phyloP scores from a whole-genome alignment of 2,888 invertebrate species.

The Epirrita christyi region DNA sequence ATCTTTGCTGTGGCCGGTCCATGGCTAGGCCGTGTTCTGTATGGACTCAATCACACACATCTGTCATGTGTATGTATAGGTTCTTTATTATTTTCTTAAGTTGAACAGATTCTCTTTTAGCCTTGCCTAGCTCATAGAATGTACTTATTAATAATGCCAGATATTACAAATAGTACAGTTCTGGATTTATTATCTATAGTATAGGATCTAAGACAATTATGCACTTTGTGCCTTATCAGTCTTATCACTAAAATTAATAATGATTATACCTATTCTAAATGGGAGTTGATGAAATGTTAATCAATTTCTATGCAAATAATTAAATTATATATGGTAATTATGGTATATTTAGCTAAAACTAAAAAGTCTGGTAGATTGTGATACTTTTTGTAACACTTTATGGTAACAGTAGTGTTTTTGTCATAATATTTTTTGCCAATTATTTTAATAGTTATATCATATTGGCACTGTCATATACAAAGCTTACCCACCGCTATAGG shows the following conservation, averaged over 20 bases:
- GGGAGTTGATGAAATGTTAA: background rate
- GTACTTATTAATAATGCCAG: slow-evolving; percentile 48
- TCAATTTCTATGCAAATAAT: slow-evolving; percentile 1
- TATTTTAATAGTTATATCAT: slow-evolving; percentile 4
- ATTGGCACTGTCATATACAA: slow-evolving; percentile 6
- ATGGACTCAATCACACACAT: too few species aligned
- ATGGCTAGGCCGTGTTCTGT: too few species aligned
- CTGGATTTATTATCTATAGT: slow-evolving; percentile 7
- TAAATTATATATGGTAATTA: background rate
- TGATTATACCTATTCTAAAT: background rate
- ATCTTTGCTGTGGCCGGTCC: too few species aligned
- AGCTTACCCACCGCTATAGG: slow-evolving; percentile 19
- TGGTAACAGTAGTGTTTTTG: slow-evolving; percentile 8
- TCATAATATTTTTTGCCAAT: slow-evolving; percentile 14
- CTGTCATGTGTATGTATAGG: too few species aligned
- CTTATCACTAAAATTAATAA: background rate
- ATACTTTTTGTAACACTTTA: slow-evolving; percentile 16
- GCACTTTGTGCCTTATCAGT: slow-evolving; percentile 24
- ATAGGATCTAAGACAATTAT: slow-evolving; percentile 5
- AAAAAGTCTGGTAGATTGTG: slow-evolving; percentile 12
- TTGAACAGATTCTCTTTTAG: slow-evolving; percentile 8
- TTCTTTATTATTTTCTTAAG: background rate
- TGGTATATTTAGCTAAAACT: slow-evolving; percentile 2
- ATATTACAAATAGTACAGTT: slow-evolving; percentile 27
- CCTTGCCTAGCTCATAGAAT: slow-evolving; percentile 50